Conservation (phyloP, 2,797 vertebrate species). For the Eulemur coronatus region DNA sequence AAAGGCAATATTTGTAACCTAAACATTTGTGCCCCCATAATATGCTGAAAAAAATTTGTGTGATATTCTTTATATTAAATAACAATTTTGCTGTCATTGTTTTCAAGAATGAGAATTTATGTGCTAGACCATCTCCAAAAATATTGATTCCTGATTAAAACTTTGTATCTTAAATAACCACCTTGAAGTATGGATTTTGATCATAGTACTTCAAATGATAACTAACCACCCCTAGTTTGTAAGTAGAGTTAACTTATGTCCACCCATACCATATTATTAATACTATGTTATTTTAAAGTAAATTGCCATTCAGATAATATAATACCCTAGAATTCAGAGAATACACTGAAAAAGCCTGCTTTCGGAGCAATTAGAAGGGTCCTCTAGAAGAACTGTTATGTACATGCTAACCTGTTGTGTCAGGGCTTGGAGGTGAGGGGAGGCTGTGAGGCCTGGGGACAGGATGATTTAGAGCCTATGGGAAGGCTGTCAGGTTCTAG, state of each 20-base stretch:
- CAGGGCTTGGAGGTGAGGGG: neutral
- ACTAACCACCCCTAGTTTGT: neutral
- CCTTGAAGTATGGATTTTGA: neutral
- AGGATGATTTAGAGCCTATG: neutral
- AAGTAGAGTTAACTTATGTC: neutral
- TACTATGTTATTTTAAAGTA: neutral
- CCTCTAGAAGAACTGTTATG: neutral
- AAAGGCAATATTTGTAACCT: no score
- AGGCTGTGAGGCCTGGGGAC: neutral
- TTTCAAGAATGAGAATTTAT: neutral
- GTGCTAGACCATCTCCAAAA: neutral
- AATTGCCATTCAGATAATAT: neutral
- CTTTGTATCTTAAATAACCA: neutral
- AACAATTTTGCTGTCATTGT: neutral
- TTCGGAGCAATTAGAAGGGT: neutral
- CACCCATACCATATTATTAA: neutral
- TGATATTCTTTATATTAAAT: neutral
- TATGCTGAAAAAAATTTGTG: neutral
- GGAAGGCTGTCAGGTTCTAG: neutral
- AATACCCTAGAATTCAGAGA: neutral
- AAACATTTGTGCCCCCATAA: no score
- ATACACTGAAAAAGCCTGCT: neutral
- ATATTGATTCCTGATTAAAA: neutral
- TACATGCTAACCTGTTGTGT: neutral
- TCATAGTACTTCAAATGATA: neutral